A percentile compares a stretch with the other conserved stretches of the same genome.
Evolutionary conservation across 2,797 vertebrate genomes (phyloP).

Genomic region (Orientallactaga sibirica): DNA sequence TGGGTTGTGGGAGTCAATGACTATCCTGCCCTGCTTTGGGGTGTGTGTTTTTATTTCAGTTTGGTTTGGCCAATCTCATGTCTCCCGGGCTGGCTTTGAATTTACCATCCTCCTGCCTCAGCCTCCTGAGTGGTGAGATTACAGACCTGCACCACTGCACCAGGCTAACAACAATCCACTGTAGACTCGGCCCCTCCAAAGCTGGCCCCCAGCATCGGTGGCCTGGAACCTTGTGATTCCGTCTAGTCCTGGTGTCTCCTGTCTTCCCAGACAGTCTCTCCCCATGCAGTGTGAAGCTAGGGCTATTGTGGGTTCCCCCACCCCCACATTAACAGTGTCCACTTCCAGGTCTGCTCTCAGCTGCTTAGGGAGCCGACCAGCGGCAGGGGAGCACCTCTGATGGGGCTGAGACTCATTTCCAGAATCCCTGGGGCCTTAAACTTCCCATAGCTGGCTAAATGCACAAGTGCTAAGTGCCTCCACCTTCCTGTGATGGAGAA

Average conservation of each 20-base stretch:
- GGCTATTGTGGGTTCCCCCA: too few species aligned
- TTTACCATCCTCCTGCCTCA: neutral
- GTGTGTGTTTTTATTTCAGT: neutral
- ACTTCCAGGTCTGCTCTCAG: too few species aligned
- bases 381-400: neutral
- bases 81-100: neutral
- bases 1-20: too few species aligned
- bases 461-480: neutral
- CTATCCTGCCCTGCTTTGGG: neutral
- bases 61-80: neutral
- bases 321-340: neutral
- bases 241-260: neutral
- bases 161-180: neutral
- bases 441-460: neutral
- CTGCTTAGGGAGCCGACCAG: neutral
- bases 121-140: neutral
- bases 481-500: too few species aligned
- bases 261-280: neutral
- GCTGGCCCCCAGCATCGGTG: rapidly evolving
- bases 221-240: neutral
- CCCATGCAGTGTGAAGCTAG: rapidly evolving
- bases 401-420: neutral
- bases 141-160: neutral
- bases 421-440: neutral
- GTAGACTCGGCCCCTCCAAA: neutral